These are phyloP conservation scores for Sesia apiformis DNA, from an alignment of 2,888 invertebrate genomes.

Conservation along the genomic window DNA sequence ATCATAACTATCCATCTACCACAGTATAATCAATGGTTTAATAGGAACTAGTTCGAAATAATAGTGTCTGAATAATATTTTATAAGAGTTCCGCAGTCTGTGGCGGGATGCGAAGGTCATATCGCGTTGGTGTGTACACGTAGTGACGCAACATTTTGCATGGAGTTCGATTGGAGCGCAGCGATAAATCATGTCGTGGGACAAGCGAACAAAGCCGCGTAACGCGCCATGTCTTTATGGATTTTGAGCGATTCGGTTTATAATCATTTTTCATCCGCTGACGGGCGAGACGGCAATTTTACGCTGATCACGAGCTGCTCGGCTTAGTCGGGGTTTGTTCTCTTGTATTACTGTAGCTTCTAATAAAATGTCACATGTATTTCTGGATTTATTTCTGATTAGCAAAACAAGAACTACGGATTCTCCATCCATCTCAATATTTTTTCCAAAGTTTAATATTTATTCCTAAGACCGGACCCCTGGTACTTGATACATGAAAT, in stretches of 20 bases:
- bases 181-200: conserved; percentile 51
- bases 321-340: conserved; percentile 4
- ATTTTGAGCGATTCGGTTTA: conserved; percentile 66
- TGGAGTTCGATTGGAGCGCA: conserved; percentile 40
- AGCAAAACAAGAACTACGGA: too few species aligned
- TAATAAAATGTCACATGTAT: too few species aligned
- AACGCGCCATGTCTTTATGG: conserved; percentile 69
- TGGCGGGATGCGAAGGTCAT: conserved; percentile 15
- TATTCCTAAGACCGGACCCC: too few species aligned
- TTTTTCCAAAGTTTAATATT: too few species aligned
- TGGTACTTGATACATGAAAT: too few species aligned
- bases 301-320: conserved; percentile 45
- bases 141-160: conserved; percentile 69
- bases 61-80: neutral
- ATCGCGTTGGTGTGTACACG: conserved; percentile 24
- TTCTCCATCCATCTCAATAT: too few species aligned
- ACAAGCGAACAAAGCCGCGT: conserved; percentile 68
- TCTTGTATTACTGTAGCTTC: too few species aligned
- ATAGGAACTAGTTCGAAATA: neutral
- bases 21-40: neutral
- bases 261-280: conserved; percentile 60
- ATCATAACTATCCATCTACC: conserved; percentile 19
- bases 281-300: conserved; percentile 32
- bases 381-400: too few species aligned
- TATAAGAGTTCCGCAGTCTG: conserved; percentile 17